Base-by-base conservation (phyloP, 2,113 vertebrate species). In the Drymodes brunneopygia region DNA sequence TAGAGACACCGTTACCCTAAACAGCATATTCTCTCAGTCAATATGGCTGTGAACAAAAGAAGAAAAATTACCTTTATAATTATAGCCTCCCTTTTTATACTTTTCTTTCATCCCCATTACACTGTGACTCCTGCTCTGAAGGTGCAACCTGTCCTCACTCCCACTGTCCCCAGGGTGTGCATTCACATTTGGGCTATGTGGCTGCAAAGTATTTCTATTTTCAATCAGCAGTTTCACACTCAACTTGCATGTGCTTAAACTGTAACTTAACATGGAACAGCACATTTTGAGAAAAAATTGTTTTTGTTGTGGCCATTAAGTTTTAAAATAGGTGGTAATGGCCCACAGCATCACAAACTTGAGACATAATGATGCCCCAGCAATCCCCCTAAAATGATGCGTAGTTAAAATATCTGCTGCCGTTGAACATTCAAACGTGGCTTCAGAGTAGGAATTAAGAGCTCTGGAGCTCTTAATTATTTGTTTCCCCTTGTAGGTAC, bases 81-180 rank as follows among this genome's bases (percentile, higher is more conserved):
- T 58, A 35, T 10, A 66, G 20, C 7, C 28, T 74, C 64, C 48
- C 38, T 71, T 88, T 71, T 66, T n/a, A 44, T 10, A 24, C 10
- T 48, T 72, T 69, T 73, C 22, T 81, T 90, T 56, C 44, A 54
- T 31, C 31, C 16, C 22, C 22, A 23, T 57, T 60, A 27, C 5
- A 1, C 60, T 86, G 18, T 53, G 50, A 33, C 22, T 93, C 3
- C 45, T 74, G 25, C n/a, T 80, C 64, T 64, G n/a, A 31, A 88
- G 75, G 15, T 12, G 8, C 19, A 44, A 53, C 6, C 18, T 53
- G 72, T 35, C 31, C 31, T 22, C 2, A 1, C 9, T 66, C 47
- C 10, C 1, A 2, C 50, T 50, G 35, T 58, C 12, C 13, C 12
- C 0, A 0, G 36, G 4, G 4, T 62, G 33, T 38, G 19, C 19